A percentile compares a stretch with the other conserved stretches of the same genome.
phyloP scores from a whole-genome alignment of 2,888 invertebrate species.

The Megaustenia siamemsis region DNA sequence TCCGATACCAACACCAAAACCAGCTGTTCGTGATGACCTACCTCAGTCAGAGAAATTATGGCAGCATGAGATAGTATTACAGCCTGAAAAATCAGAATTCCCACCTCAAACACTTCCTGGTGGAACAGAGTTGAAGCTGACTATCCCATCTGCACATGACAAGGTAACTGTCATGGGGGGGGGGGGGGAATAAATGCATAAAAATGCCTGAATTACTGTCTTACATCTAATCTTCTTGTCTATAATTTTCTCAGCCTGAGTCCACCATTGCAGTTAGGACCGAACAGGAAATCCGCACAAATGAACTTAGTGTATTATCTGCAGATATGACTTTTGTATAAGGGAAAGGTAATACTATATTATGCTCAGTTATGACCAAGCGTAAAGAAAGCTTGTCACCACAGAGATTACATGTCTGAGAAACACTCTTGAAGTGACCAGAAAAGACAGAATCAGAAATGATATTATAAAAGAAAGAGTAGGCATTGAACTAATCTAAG shows the following conservation, averaged over 20 bases:
- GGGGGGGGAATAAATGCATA: no score
- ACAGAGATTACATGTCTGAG: no score
- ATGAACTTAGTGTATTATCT: no score
- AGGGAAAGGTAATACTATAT: background rate
- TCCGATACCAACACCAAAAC: constrained; percentile 58
- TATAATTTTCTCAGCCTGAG: no score
- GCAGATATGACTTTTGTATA: no score
- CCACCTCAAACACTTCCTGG: background rate
- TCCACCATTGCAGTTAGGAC: background rate
- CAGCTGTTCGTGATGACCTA: background rate
- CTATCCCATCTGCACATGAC: constrained; percentile 23
- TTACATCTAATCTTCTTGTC: background rate
- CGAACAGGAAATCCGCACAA: no score
- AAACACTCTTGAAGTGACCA: no score
- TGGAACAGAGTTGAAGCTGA: constrained; percentile 34
- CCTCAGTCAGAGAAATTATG: background rate
- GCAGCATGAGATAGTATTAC: background rate
- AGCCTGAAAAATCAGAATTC: background rate
- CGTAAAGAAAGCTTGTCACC: no score
- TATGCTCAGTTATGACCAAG: no score
- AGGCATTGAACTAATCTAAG: no score
- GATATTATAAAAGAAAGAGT: no score
- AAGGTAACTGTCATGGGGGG: constrained; percentile 29
- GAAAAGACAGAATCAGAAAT: no score
- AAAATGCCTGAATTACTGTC: background rate